Base-by-base conservation (phyloP, 2,113 vertebrate species). In the Bagarius yarrelli region DNA sequence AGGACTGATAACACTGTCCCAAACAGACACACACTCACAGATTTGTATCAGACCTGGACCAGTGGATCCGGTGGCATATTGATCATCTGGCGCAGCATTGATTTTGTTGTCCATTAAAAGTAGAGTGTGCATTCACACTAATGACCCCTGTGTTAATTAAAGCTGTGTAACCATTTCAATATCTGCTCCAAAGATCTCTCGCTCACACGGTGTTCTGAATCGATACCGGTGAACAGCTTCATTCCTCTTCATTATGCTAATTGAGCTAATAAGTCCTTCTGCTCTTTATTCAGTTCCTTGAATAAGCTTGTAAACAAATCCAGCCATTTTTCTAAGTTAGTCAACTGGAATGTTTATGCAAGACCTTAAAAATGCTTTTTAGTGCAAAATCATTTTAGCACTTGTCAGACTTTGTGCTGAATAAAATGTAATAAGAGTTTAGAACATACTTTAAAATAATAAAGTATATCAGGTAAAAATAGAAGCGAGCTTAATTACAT, bases 1-100 rank as follows among this genome's bases (percentile, higher is more conserved):
- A 94, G 93, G 94, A 91, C 93, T 94, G 91, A 93, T 40, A 40
- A 91, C 92, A 91, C 92, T 94, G 96, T 96, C 96, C 94, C 94
- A 93, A 84, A 90, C 87, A 90, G 93, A 23, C 34, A 40, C 19
- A 19, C 30, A 40, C 19, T 53, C 47, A 30, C 96, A 95, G 90
- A 86, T 47, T 8, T 47, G 5, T 47, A 47, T 47, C 60, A 27
- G 44, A 34, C 11, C 27, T n/a, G 56, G 83, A 89, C 95, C 95
- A 94, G 95, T 83, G 64, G 91, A 93, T 94, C 88, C 91, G 67
- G 83, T 87, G 90, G 90, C 92, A 91, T 91, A 95, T 96, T 94
- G 94, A 96, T 96, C 93, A 91, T 55, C 27, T 55, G 89, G 63
- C 18, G 12, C 72, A 15, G 25, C 21, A 80, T 83, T 44, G 66